Evolutionary conservation across 2,797 vertebrate genomes (phyloP), one percentile per base, ranked within the genome.

Genomic region (Alectoris magna): DNA sequence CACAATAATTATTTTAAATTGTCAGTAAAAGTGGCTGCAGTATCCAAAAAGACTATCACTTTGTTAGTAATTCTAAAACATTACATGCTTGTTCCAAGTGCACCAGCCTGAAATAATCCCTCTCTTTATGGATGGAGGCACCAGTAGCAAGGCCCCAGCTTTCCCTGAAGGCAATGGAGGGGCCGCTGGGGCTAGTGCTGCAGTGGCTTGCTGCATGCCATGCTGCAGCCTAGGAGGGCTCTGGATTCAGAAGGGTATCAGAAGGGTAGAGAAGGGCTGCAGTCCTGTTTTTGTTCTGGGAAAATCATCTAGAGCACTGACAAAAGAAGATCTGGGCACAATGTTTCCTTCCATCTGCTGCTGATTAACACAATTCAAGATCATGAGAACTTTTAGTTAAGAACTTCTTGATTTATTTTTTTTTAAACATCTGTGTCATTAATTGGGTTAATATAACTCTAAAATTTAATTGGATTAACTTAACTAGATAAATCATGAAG

Each of bases 51-150:
- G 1, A 58, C 5, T 44, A 29, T 58, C 21, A n/a, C 8, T 31
- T 51, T 53, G 49, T 81, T 53, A 73, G 3, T 36, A 63, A 53
- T 48, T 51, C 34, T 70, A 59, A 76, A 77, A 51, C 36, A 67
- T 48, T 69, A 14, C 26, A 23, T 36, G 26, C 8, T 41, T 78
- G 4, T 39, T 59, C 17, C 23, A 53, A 24, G 23, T 16, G 17
- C 38, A 63, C 19, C 9, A 31, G 24, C 27, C 17, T 21, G 38
- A 56, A 15, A 22, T 5, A 19, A 68, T 17, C 29, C 34, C 24
- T 11, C 0, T 4, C 2, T 62, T 49, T 60, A 27, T 4, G 3
- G 22, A 2, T 56, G 31, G 29, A 36, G 14, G 34, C 0, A 0
- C 6, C 6, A 9, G 2, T 31, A 8, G 9, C 13, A 71, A 64